These are phyloP conservation scores for Pogonomyrmex californicus DNA, from an alignment of 1,140 invertebrate species.

Conservation along the genomic window DNA sequence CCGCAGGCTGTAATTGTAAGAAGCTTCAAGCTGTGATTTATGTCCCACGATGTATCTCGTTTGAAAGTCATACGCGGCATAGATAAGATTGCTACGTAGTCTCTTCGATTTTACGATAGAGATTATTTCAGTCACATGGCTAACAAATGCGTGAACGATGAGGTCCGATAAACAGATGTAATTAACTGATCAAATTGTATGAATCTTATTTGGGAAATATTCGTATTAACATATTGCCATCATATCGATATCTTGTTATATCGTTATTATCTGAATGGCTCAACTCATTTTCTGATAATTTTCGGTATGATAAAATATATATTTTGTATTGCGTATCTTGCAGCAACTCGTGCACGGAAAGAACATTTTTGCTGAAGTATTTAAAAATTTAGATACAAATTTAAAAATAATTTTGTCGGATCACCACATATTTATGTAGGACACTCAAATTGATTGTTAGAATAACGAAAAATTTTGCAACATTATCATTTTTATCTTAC, in stretches of 20 bases:
- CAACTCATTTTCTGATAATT: slow-evolving; percentile 8
- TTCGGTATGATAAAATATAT: neutral
- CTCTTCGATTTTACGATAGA: slow-evolving; percentile 18
- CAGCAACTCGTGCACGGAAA: neutral
- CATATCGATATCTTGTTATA: neutral
- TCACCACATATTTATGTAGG: no score
- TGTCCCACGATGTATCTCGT: neutral
- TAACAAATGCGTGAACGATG: neutral
- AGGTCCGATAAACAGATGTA: neutral
- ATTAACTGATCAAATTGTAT: neutral
- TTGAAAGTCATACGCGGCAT: neutral
- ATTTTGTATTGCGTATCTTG: neutral
- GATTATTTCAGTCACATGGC: neutral
- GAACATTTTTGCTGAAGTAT: no score
- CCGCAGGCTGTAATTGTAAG: neutral
- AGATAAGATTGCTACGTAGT: slow-evolving; percentile 27
- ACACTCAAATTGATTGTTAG: no score
- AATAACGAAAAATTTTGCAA: no score
- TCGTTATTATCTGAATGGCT: neutral
- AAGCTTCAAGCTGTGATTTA: neutral
- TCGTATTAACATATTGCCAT: neutral
- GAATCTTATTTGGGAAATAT: neutral
- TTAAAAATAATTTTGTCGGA: no score
- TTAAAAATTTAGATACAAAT: no score
- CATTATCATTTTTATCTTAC: no score